phyloP scores from a whole-genome alignment of 2,113 vertebrate genomes.

The Amblyornis subalaris region DNA sequence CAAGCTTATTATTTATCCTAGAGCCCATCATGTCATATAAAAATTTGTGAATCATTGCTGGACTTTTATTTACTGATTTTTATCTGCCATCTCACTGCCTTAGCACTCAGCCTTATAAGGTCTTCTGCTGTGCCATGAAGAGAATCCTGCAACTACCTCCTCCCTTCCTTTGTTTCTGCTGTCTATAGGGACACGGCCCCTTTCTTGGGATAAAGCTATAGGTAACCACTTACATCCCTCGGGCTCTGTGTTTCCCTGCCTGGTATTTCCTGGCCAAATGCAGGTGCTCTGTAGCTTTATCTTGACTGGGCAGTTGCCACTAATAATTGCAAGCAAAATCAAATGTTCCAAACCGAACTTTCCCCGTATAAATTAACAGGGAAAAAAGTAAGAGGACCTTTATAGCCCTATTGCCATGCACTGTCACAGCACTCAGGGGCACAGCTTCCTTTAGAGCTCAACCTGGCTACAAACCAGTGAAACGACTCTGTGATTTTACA shows the following conservation, averaged over 20 bases:
- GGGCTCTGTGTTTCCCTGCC: not conserved
- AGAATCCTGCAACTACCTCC: not conserved
- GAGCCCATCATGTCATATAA: not conserved
- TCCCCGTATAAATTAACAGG: not conserved
- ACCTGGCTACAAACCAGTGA: not conserved
- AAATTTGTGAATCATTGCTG: not conserved
- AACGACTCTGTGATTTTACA: not conserved
- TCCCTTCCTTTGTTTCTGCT: not conserved
- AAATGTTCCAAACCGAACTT: not conserved
- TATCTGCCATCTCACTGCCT: not conserved
- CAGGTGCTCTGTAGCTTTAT: rapidly evolving
- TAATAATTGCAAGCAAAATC: not conserved
- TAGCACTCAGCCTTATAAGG: not conserved
- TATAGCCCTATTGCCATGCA: not conserved
- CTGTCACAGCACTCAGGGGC: not conserved
- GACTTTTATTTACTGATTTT: not conserved
- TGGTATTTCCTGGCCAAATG: not conserved
- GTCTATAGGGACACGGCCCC: not conserved
- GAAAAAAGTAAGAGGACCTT: not conserved
- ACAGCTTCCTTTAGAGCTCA: not conserved
- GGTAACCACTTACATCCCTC: not conserved
- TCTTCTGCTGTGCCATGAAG: not conserved
- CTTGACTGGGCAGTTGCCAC: not conserved
- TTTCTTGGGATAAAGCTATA: not conserved
- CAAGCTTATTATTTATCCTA: not conserved